Conservation (phyloP, 2,113 vertebrate genomes). For the Plecturocebus donacophilus region DNA sequence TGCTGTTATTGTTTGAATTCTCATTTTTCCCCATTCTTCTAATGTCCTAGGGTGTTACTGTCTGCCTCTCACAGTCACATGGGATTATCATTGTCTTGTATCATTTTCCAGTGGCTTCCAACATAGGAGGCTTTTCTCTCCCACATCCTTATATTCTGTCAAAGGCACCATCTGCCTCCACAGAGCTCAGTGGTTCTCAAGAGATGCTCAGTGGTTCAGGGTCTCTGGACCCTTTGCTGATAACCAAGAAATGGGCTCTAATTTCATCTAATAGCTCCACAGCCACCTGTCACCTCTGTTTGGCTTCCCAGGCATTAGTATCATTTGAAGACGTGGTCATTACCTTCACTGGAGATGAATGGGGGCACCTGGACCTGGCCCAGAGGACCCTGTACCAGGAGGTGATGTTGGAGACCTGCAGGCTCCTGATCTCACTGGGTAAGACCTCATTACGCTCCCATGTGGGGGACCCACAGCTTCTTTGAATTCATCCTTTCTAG, state of each 20-base stretch:
- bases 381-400: conserved; percentile 71
- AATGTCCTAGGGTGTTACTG: neutral
- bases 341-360: conserved; percentile 72
- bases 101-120: neutral
- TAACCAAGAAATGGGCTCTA: neutral
- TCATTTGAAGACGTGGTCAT: conserved; percentile 70
- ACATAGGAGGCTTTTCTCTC: neutral
- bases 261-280: neutral
- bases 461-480: neutral
- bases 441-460: neutral
- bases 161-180: neutral
- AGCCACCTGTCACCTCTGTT: neutral
- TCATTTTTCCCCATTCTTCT: neutral
- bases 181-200: neutral
- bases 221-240: neutral
- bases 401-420: conserved; percentile 72
- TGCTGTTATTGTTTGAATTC: neutral
- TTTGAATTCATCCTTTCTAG: neutral
- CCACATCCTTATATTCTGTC: neutral
- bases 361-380: conserved; percentile 55
- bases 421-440: conserved; percentile 67
- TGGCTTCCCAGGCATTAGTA: conserved; percentile 42
- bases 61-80: neutral
- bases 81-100: neutral
- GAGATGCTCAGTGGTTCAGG: neutral